Conservation (phyloP, 2,888 invertebrate genomes). For the Drosophila macrothrix region DNA sequence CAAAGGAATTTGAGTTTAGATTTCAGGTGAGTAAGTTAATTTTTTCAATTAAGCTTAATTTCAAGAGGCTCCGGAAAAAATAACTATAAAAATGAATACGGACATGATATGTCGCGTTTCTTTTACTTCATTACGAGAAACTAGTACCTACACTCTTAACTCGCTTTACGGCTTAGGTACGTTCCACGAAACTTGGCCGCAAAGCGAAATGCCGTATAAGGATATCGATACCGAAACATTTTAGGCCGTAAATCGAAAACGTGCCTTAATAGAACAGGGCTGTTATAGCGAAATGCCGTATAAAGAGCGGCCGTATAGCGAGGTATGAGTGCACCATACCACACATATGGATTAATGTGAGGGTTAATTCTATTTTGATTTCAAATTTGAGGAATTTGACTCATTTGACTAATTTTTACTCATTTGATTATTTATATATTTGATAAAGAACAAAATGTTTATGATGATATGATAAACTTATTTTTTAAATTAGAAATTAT, state of each 20-base stretch:
- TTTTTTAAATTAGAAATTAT: background rate
- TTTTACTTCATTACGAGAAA: background rate
- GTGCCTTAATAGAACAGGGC: too few relatives aligned
- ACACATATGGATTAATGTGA: background rate
- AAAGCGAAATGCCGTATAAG: too few relatives aligned
- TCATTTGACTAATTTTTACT: too few relatives aligned
- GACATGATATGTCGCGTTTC: background rate
- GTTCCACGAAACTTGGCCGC: too few relatives aligned
- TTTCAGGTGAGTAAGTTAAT: slow-evolving; percentile 89
- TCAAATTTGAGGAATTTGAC: background rate
- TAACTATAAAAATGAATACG: background rate
- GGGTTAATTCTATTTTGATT: background rate
- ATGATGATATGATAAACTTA: background rate
- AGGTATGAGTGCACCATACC: background rate
- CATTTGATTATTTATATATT: background rate
- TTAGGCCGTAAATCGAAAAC: too few relatives aligned
- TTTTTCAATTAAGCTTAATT: background rate
- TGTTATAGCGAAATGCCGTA: too few relatives aligned
- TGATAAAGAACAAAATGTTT: background rate
- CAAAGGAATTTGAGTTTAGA: slow-evolving; percentile 95
- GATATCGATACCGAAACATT: too few relatives aligned
- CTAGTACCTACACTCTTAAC: background rate
- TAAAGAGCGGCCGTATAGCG: too few relatives aligned
- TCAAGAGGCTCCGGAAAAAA: background rate
- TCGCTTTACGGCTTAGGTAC: too few relatives aligned